phyloP scores from a whole-genome alignment of 1,140 invertebrate genomes.

The Calephelis nemesis region DNA sequence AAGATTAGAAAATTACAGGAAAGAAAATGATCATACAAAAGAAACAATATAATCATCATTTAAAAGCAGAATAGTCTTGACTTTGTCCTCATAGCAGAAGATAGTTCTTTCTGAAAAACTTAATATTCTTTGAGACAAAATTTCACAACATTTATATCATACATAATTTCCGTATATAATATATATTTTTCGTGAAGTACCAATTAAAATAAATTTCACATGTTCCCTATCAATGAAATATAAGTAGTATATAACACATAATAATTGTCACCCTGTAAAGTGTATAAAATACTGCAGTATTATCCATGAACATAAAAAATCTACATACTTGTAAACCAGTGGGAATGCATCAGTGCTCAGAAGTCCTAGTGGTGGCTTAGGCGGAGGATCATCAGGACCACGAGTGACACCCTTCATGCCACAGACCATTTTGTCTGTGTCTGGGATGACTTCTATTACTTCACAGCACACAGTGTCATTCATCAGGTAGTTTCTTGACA shows the following conservation, averaged over 20 bases:
- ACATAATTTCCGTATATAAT: too few relatives aligned
- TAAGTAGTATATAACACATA: constrained; percentile 41
- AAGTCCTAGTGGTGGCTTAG: constrained; percentile 88
- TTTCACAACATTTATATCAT: too few relatives aligned
- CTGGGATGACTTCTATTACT: constrained; percentile 91
- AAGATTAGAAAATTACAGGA: background rate
- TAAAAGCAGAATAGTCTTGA: too few relatives aligned
- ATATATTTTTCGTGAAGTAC: too few relatives aligned
- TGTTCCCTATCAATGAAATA: constrained; percentile 19
- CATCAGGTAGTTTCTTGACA: constrained; percentile 87
- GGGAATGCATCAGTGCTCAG: constrained; percentile 92
- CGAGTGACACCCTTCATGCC: constrained; percentile 90
- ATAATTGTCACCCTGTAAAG: constrained; percentile 52
- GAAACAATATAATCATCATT: background rate
- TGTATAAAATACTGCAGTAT: constrained; percentile 46
- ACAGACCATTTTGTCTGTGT: constrained; percentile 91
- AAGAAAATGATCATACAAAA: background rate
- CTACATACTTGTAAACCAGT: constrained; percentile 91
- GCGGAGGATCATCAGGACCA: constrained; percentile 82
- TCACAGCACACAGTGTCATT: constrained; percentile 93
- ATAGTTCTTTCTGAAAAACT: too few relatives aligned
- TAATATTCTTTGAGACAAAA: too few relatives aligned
- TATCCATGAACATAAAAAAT: constrained; percentile 23
- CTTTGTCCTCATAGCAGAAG: too few relatives aligned
- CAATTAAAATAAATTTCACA: background rate